A percentile compares a stretch with the other conserved stretches of the same genome.
Evolutionary conservation across 2,113 vertebrate genomes (phyloP).

Genomic region (Passer montanus): DNA sequence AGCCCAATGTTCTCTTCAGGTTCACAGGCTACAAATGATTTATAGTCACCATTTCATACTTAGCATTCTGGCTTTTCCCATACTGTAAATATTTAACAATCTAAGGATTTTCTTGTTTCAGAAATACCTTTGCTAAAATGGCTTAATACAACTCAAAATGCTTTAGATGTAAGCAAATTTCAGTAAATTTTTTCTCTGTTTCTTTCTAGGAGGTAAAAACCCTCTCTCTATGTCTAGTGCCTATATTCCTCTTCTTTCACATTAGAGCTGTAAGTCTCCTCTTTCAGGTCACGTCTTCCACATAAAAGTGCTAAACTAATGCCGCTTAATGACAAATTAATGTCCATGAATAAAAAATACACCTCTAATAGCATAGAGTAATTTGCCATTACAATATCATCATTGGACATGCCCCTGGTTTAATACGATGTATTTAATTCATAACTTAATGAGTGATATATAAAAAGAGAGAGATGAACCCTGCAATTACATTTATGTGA

Average conservation of each 20-base stretch:
- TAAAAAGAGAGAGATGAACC: slow-evolving; percentile 89
- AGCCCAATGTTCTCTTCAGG: neutral
- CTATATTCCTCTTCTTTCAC: slow-evolving; percentile 57
- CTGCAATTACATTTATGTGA: slow-evolving; percentile 90
- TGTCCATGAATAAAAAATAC: slow-evolving; percentile 91
- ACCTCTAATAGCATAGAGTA: slow-evolving; percentile 88
- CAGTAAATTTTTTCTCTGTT: neutral
- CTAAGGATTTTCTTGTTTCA: slow-evolving; percentile 8
- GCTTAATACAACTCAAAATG: neutral
- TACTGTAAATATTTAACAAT: neutral
- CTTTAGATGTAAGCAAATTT: slow-evolving; percentile 15
- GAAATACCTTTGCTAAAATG: slow-evolving; percentile 29
- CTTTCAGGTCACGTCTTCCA: slow-evolving; percentile 86
- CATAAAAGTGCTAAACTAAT: slow-evolving; percentile 90
- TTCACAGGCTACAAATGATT: slow-evolving; percentile 44
- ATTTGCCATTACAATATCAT: slow-evolving; percentile 92
- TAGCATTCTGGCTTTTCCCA: neutral
- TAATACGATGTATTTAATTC: slow-evolving; percentile 92
- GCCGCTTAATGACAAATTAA: slow-evolving; percentile 90
- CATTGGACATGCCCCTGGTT: slow-evolving; percentile 91
- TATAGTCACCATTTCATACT: neutral
- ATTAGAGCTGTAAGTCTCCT: slow-evolving; percentile 69
- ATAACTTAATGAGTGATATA: slow-evolving; percentile 91
- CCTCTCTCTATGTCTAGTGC: slow-evolving; percentile 1
- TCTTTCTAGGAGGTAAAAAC: slow-evolving; percentile 10